Evolutionary conservation across 1,140 invertebrate genomes (phyloP).

Genomic region (Meloidogyne floridensis): DNA sequence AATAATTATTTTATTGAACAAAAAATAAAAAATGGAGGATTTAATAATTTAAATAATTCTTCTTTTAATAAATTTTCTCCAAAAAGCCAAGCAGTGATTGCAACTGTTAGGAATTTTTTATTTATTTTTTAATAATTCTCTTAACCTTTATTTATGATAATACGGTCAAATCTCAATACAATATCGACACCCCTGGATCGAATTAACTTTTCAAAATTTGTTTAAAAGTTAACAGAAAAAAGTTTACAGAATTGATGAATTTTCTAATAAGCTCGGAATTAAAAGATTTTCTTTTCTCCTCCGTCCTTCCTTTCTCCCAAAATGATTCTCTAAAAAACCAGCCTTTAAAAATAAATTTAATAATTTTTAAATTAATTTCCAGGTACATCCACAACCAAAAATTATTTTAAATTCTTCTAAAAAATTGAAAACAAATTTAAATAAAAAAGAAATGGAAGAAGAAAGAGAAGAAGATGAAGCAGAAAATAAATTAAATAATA

Average conservation of each 20-base stretch:
- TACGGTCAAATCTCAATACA: no score
- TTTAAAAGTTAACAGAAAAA: no score
- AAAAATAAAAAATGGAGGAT: background rate
- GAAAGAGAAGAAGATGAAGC: background rate
- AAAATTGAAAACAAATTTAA: background rate
- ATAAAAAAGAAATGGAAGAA: background rate
- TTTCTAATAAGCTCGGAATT: no score
- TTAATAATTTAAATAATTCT: background rate
- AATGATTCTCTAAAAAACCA: no score
- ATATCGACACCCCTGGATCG: no score
- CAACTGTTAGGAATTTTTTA: background rate
- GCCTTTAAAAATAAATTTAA: no score
- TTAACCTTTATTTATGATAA: no score
- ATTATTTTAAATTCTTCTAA: background rate
- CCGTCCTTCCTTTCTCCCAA: no score
- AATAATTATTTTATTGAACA: background rate
- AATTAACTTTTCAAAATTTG: no score
- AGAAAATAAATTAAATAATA: background rate
- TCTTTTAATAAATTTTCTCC: background rate
- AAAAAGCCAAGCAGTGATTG: background rate
- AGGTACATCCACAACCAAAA: conserved; percentile 1
- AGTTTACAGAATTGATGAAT: no score
- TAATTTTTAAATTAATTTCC: background rate
- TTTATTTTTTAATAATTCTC: no score
- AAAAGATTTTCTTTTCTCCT: no score